phyloP scores from a whole-genome alignment of 2,888 invertebrate genomes.

The Cosmorhoe ocellata region DNA sequence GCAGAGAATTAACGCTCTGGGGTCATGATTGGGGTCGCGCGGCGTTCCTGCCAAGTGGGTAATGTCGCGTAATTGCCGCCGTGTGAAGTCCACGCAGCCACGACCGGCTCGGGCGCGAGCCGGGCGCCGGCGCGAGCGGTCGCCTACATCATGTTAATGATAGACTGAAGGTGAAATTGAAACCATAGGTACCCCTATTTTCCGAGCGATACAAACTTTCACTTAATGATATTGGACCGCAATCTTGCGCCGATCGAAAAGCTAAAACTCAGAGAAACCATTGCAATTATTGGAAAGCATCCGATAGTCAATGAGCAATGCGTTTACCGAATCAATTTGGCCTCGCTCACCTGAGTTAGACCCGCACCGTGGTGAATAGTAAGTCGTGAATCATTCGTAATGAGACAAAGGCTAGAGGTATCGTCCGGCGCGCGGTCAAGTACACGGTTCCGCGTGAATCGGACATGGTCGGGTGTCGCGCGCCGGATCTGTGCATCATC shows the following conservation, averaged over 20 bases:
- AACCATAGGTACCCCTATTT: slow-evolving; percentile 15
- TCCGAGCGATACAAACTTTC: slow-evolving; percentile 27
- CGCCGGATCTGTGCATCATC: slow-evolving; percentile 13
- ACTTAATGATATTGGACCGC: slow-evolving; percentile 29
- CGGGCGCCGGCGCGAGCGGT: neutral
- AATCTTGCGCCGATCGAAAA: slow-evolving; percentile 23
- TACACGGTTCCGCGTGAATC: slow-evolving; percentile 17
- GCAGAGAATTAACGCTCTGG: slow-evolving; percentile 45
- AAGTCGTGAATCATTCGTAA: slow-evolving; percentile 13
- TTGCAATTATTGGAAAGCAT: slow-evolving; percentile 7
- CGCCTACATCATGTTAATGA: slow-evolving; percentile 11
- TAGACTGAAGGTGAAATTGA: slow-evolving; percentile 19
- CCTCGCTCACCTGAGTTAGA: too few species aligned
- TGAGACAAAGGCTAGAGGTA: slow-evolving; percentile 11
- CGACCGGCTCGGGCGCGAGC: neutral
- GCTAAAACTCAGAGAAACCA: slow-evolving; percentile 11
- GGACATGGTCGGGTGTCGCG: slow-evolving; percentile 15
- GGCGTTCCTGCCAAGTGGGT: slow-evolving; percentile 49
- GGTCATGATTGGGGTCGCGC: slow-evolving; percentile 49
- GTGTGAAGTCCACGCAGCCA: slow-evolving; percentile 47
- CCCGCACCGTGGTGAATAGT: slow-evolving; percentile 16
- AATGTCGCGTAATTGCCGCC: slow-evolving; percentile 52
- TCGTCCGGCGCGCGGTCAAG: slow-evolving; percentile 20
- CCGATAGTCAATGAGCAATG: too few species aligned
- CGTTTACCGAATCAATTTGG: too few species aligned